Base-by-base conservation (phyloP, 2,797 vertebrate genomes). In the Hemibagrus guttatus region DNA sequence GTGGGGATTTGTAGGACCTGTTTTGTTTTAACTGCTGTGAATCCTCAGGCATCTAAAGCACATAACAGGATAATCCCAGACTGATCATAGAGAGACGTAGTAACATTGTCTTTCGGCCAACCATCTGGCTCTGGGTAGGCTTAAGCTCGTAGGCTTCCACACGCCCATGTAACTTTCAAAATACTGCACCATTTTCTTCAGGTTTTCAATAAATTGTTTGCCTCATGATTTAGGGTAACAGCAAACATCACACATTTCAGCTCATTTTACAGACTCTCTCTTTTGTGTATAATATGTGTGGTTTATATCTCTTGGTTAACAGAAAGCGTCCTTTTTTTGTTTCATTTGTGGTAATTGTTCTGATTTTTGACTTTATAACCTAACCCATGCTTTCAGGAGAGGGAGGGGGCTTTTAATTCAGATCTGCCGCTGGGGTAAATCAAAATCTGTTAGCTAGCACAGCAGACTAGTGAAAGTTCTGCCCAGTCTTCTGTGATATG, bases 11-110 rank as follows among this genome's bases (percentile, higher is more conserved):
- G 69, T 46, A 54, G 14, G 84, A 81, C 54, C 89, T 84, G 89
- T 84, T 90, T 90, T 88, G 88, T 88, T 90, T 88, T 72, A 89
- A 90, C 83, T 87, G 83, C 88, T 84, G 49, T 69, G 42, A 85
- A 88, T 78, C 76, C 90, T 83, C 82, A 82, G 78, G 83, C 80
- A 83, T 89, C 83, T 89, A 68, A 89, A 88, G 87, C 88, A 88
- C 56, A 81, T 86, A 76, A 84, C 46, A 52, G 84, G 63, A 90
- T 91, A 89, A 91, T 92, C 89, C 86, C 78, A 84, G 79, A 78
- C 64, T 74, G 88, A 81, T 63, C 78, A 81, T n/a, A 87, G 78
- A 66, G 86, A 82, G 89, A 89, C 28, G 28, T 86, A 88, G 86
- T 90, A 87, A 87, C 85, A 87, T 58, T 63, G 78, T 42, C 58